Conservation (phyloP, 2,113 vertebrate genomes). For the Caranx melampygus region DNA sequence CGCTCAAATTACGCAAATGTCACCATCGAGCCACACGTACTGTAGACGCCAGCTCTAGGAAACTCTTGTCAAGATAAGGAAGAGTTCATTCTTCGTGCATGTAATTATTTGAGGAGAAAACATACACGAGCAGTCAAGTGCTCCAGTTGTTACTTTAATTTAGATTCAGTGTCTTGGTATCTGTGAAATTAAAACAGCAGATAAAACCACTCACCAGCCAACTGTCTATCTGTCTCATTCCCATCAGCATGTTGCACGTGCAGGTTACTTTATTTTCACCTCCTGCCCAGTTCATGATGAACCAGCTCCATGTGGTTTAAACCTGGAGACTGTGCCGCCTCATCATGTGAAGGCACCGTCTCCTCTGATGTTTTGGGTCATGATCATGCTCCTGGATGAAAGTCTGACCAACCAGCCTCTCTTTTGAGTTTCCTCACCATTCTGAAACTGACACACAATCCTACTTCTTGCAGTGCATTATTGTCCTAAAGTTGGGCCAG, state of each 20-base stretch:
- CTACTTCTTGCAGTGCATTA: no score
- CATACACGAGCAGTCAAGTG: background rate
- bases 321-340: background rate
- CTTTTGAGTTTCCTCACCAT: no score
- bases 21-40: constrained; percentile 64
- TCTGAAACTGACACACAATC: no score
- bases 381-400: no score
- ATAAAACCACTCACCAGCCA: background rate
- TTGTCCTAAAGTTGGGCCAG: no score
- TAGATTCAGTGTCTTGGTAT: background rate
- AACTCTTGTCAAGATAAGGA: constrained; percentile 43
- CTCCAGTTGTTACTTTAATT: background rate
- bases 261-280: no score
- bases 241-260: no score
- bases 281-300: background rate
- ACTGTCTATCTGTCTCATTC: no score
- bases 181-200: background rate
- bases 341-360: background rate
- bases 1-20: constrained; percentile 77
- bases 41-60: constrained; percentile 57
- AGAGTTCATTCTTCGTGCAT: constrained; percentile 18
- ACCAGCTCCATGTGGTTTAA: background rate
- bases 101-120: constrained; percentile 29
- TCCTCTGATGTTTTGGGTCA: no score
- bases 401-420: no score